phyloP scores from a whole-genome alignment of 2,113 vertebrate genomes.

The Motacilla tschutschensis region DNA sequence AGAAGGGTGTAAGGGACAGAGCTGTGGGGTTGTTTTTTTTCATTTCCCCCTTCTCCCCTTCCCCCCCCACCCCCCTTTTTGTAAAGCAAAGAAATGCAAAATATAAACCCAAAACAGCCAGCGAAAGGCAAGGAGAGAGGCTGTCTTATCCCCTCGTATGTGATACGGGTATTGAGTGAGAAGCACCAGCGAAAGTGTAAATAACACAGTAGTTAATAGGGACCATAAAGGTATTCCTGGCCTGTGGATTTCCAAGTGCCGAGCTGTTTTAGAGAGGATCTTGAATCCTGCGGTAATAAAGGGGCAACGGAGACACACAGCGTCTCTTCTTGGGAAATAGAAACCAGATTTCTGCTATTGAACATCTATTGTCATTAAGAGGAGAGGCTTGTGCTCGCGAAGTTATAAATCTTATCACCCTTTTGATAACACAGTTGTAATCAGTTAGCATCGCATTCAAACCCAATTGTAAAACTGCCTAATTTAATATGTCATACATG shows the following conservation, averaged over 20 bases:
- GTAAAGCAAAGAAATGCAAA: constrained; percentile 46
- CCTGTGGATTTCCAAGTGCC: constrained; percentile 58
- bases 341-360: constrained; percentile 69
- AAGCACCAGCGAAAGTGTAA: constrained; percentile 58
- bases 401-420: constrained; percentile 79
- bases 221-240: constrained; percentile 65
- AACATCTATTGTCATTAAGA: constrained; percentile 68
- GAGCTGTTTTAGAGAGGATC: constrained; percentile 52
- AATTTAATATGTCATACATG: constrained; percentile 72
- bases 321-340: constrained; percentile 59
- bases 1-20: constrained; percentile 51
- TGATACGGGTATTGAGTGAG: constrained; percentile 50
- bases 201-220: constrained; percentile 57
- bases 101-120: constrained; percentile 9
- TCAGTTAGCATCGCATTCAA: constrained; percentile 73
- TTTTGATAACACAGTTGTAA: constrained; percentile 79
- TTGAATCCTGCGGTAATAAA: constrained; percentile 47
- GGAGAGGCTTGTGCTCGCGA: constrained; percentile 64
- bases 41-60: fast-evolving
- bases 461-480: constrained; percentile 75
- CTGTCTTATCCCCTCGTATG: constrained; percentile 22
- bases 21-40: not conserved
- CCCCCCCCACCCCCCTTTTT: not conserved
- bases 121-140: not conserved
- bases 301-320: constrained; percentile 60